Percentiles rank a stretch among this genome's conserved stretches.
These are phyloP conservation scores for Pterocles burchelli DNA, from an alignment of 2,113 vertebrate genomes.

Conservation along the genomic window DNA sequence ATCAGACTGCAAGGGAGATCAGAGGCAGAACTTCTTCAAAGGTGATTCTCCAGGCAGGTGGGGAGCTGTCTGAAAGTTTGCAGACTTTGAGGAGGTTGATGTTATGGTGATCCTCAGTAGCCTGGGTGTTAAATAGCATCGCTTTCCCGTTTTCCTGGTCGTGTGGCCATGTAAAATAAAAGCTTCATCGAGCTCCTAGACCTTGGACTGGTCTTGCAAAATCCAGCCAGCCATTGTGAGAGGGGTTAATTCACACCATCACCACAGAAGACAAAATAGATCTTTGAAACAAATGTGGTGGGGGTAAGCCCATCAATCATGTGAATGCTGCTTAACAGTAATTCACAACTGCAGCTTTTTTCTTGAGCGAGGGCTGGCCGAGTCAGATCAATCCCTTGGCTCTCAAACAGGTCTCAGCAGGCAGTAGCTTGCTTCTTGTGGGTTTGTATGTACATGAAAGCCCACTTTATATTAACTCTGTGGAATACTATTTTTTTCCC, in stretches of 20 bases:
- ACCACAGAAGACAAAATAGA: slow-evolving; percentile 35
- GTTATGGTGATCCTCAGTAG: neutral
- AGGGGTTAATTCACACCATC: slow-evolving; percentile 39
- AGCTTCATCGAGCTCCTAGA: neutral
- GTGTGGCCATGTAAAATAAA: neutral
- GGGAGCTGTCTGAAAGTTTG: neutral
- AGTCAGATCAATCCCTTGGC: slow-evolving; percentile 48
- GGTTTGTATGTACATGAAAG: slow-evolving; percentile 68
- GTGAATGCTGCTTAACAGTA: slow-evolving; percentile 59
- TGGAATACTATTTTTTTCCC: slow-evolving; percentile 46
- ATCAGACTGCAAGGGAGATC: neutral
- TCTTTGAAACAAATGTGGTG: slow-evolving; percentile 55
- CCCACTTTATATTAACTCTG: slow-evolving; percentile 65
- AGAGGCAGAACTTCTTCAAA: neutral
- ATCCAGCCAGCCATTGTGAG: slow-evolving; percentile 10
- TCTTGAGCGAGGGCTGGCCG: slow-evolving; percentile 13
- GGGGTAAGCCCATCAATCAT: slow-evolving; percentile 66
- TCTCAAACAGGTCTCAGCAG: slow-evolving; percentile 55
- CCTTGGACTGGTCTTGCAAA: neutral
- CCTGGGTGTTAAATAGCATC: neutral
- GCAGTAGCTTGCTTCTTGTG: slow-evolving; percentile 48
- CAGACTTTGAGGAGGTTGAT: neutral
- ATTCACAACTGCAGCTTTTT: slow-evolving; percentile 57
- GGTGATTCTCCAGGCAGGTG: neutral
- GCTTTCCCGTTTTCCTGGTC: neutral